These are phyloP conservation scores for Argyrosomus japonicus DNA, from an alignment of 2,113 vertebrate genomes.

Conservation along the genomic window DNA sequence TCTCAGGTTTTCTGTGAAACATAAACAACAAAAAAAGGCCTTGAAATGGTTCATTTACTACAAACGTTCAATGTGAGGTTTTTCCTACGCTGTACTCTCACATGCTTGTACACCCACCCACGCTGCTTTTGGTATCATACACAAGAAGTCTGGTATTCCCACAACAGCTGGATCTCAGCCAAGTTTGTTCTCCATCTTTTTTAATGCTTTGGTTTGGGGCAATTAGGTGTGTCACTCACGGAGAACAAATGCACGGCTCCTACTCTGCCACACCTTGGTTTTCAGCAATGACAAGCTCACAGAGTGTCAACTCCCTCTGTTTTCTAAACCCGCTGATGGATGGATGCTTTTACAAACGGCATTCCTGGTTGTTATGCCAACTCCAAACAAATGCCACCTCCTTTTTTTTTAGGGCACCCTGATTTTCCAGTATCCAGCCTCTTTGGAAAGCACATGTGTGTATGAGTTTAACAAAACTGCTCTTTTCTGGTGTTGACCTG, in stretches of 20 bases:
- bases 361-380: conserved; percentile 45
- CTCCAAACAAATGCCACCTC: conserved; percentile 24
- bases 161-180: conserved; percentile 21
- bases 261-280: conserved; percentile 29
- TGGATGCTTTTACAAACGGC: conserved; percentile 23
- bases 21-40: background rate
- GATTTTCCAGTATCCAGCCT: background rate
- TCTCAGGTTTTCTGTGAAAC: background rate
- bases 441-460: conserved; percentile 27
- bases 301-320: background rate
- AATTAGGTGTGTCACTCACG: conserved; percentile 36
- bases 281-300: conserved; percentile 11
- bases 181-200: background rate
- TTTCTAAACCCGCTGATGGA: conserved; percentile 19
- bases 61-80: conserved; percentile 8
- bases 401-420: background rate
- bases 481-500: conserved; percentile 2
- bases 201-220: background rate
- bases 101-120: conserved; percentile 17
- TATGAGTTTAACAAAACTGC: background rate
- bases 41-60: conserved; percentile 14
- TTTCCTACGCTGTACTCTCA: conserved; percentile 17
- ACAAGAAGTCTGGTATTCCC: conserved; percentile 41
- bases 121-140: conserved; percentile 22
- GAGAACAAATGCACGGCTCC: conserved; percentile 12